phyloP scores from a whole-genome alignment of 2,113 vertebrate species.

The Rhombomys opimus region DNA sequence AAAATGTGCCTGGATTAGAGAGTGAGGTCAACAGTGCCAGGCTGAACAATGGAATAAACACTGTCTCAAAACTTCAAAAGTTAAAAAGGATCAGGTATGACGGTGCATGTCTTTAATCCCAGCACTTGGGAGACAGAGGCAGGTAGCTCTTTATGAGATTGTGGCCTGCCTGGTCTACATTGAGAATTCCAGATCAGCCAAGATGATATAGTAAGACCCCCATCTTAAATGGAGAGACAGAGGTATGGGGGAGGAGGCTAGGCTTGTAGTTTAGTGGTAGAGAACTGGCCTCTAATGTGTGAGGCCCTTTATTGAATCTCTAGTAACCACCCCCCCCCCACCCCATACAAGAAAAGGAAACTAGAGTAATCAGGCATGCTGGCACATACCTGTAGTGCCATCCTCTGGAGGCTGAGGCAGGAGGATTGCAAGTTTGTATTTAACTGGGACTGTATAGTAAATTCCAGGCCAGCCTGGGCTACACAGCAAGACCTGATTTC shows the following conservation, averaged over 20 bases:
- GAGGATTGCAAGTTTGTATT: background rate
- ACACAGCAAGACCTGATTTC: background rate
- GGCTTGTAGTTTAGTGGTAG: background rate
- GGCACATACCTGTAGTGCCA: background rate
- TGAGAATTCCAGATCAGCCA: background rate
- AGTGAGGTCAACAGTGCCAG: background rate
- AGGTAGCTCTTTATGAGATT: background rate
- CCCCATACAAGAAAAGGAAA: background rate
- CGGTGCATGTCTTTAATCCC: background rate
- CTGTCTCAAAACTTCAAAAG: background rate
- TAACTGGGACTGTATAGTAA: background rate
- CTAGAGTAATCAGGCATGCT: background rate
- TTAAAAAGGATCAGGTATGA: background rate
- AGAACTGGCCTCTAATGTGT: background rate
- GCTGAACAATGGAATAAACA: background rate
- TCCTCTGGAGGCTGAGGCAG: background rate
- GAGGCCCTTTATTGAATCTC: background rate
- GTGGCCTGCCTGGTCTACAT: background rate
- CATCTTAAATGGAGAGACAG: background rate
- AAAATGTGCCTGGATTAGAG: background rate
- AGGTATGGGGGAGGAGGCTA: background rate
- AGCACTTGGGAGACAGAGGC: background rate
- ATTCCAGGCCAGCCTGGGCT: background rate
- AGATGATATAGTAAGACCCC: background rate
- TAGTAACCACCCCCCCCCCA: background rate